Conservation (phyloP, 2,888 invertebrate species). For the Meliscaeva auricollis region DNA sequence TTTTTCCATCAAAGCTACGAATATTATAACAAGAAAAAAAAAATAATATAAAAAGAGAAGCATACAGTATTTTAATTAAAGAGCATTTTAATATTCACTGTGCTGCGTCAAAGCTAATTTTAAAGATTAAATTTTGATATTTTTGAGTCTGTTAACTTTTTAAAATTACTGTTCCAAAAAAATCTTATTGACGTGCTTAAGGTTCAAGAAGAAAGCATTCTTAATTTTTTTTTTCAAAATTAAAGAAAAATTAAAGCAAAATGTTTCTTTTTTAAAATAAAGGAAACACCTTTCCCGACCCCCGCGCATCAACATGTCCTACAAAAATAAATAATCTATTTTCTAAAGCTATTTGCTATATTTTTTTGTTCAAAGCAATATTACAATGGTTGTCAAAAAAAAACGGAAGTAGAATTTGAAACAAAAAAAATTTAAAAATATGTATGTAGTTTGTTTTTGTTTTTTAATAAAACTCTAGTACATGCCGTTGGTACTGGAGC, state of each 20-base stretch:
- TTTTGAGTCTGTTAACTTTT: constrained; percentile 1
- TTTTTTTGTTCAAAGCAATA: constrained; percentile 17
- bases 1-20: background rate
- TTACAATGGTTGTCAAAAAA: constrained; percentile 19
- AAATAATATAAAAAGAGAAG: constrained; percentile 8
- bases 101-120: constrained; percentile 17
- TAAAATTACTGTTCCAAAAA: constrained; percentile 5
- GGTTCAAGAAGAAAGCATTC: constrained; percentile 5
- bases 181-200: constrained; percentile 16
- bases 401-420: constrained; percentile 1
- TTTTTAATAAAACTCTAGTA: constrained; percentile 80
- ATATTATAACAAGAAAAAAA: background rate
- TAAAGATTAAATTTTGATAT: background rate
- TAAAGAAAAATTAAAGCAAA: background rate
- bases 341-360: constrained; percentile 25
- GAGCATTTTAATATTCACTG: constrained; percentile 7
- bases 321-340: constrained; percentile 23
- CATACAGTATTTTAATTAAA: background rate
- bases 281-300: constrained; percentile 18
- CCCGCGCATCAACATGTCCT: constrained; percentile 26
- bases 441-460: background rate
- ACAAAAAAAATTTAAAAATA: constrained; percentile 24
- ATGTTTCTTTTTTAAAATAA: background rate
- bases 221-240: background rate
- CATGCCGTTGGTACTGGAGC: constrained; percentile 87